Evolutionary conservation across 2,888 invertebrate species (phyloP), one percentile per base, ranked within the genome.

Genomic region (Mystacides longicornis): DNA sequence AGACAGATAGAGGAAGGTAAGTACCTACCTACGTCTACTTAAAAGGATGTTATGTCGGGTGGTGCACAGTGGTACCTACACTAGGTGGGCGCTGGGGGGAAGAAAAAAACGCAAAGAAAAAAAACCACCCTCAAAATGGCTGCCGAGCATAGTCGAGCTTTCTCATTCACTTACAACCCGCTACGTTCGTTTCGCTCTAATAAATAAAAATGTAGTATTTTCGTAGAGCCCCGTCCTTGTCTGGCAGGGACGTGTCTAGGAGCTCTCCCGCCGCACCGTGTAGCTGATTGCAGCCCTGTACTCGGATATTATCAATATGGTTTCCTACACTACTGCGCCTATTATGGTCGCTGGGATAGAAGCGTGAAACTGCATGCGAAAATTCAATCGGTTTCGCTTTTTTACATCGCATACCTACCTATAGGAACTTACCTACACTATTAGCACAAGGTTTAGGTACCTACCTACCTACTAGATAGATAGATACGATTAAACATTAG

Each of bases 71-170:
- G 31, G 31, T 9, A 14, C 9, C 31, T 9, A 31, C 7, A 31
- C 3, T 2, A 3, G 5, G 21, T 9, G 45, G 14, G 45, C 3
- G 54, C 48, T 37, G 14, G 37, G 75, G 73, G 74, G 75, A 77
- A 76, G 76, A 77, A 76, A 78, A 67, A 81, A 69, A 67, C 67
- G 62, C 68, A 69, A 68, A 70, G 68, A 68, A 77, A 77, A 77
- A 79, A 81, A 81, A 80, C 81, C 80, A 81, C 81, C 82, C 82
- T 82, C 82, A 82, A 82, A 82, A 82, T 82, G 82, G 82, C 82
- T 81, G 82, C 82, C 81, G 79, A 68, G 73, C 71, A 55, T 37
- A 16, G n/a, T n/a, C n/a, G n/a, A n/a, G 37, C 37, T 37, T 37
- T 37, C 37, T 37, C 37, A 37, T 16, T 37, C 37, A 27, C 27